phyloP scores from a whole-genome alignment of 2,113 vertebrate genomes.

The Herpetotheres cachinnans region DNA sequence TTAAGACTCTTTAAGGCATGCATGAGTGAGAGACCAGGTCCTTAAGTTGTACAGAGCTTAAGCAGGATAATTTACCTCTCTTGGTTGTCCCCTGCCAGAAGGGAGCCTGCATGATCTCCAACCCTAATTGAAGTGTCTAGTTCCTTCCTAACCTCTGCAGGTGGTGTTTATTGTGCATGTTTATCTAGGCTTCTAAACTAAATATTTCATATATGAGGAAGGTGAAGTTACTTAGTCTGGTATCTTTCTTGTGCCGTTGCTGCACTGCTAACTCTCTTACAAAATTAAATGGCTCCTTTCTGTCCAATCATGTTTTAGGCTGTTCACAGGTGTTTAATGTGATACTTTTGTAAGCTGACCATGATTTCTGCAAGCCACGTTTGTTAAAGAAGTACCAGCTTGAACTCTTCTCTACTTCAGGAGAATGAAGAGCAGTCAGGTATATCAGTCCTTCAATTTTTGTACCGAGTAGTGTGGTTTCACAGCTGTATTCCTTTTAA shows the following conservation, averaged over 20 bases:
- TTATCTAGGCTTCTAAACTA: neutral
- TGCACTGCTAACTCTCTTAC: neutral
- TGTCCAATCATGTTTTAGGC: neutral
- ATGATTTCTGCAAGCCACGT: neutral
- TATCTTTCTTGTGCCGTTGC: neutral
- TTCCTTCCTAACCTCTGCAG: neutral
- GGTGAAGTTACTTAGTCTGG: neutral
- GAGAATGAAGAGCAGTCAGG: neutral
- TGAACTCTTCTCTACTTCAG: neutral
- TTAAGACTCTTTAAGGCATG: neutral
- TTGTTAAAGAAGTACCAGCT: neutral
- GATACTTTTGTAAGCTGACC: neutral
- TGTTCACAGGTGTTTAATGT: neutral
- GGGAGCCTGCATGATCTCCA: neutral
- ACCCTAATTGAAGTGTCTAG: neutral
- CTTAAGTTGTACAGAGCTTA: neutral
- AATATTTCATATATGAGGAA: neutral
- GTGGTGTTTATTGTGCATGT: neutral
- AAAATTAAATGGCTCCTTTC: neutral
- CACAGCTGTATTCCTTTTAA: neutral
- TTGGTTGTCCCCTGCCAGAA: neutral
- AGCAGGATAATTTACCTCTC: neutral
- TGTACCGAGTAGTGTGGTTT: neutral
- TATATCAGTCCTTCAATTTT: neutral
- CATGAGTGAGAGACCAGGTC: fast-evolving